These are phyloP conservation scores for Rhamphomyia laevipes DNA, from an alignment of 2,888 invertebrate genomes.

Conservation along the genomic window DNA sequence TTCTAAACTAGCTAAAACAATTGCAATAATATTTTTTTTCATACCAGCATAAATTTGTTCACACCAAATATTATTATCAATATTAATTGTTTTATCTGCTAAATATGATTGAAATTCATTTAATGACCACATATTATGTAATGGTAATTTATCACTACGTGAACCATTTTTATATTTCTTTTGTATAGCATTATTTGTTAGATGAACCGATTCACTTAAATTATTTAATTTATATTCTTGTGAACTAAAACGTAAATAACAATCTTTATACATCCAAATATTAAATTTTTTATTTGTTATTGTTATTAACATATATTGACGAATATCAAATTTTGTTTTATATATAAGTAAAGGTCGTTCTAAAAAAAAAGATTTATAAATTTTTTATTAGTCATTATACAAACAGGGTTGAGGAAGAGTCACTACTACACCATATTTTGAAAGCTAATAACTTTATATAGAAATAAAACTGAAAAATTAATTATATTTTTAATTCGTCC, in stretches of 20 bases:
- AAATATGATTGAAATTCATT: conserved; percentile 56
- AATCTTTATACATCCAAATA: conserved; percentile 78
- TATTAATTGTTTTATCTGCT: conserved; percentile 27
- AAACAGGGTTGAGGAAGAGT: no score
- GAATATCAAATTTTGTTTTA: conserved; percentile 82
- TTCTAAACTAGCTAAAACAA: conserved; percentile 66
- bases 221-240: conserved; percentile 66
- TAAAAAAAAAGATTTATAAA: conserved; percentile 29
- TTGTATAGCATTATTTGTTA: conserved; percentile 82
- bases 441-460: no score
- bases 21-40: conserved; percentile 69
- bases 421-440: no score
- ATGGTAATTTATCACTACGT: conserved; percentile 47
- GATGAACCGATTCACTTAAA: conserved; percentile 73
- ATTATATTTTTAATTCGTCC: no score
- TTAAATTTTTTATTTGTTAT: conserved; percentile 60
- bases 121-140: conserved; percentile 76
- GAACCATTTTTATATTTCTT: conserved; percentile 41
- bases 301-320: conserved; percentile 73
- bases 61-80: conserved; percentile 44
- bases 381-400: no score
- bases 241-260: conserved; percentile 78
- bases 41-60: conserved; percentile 72
- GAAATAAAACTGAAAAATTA: no score
- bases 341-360: conserved; percentile 72